phyloP scores from a whole-genome alignment of 1,140 invertebrate genomes.

The Campodea augens region DNA sequence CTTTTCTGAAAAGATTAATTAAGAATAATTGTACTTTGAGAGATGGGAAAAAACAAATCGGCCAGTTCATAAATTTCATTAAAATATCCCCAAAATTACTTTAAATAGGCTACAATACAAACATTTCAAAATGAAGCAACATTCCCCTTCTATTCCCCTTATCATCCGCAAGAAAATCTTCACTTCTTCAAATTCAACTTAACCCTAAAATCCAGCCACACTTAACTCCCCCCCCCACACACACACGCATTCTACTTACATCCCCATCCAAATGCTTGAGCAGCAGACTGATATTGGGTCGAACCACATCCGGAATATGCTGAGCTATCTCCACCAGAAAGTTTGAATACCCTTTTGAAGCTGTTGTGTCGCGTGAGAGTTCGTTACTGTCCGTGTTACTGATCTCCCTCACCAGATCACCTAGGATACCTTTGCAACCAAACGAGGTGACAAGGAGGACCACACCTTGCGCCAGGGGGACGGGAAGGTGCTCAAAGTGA shows the following conservation, averaged over 20 bases:
- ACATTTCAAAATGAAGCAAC: too few species aligned
- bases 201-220: too few species aligned
- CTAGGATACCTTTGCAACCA: conserved; percentile 39
- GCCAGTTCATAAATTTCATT: too few species aligned
- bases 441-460: conserved; percentile 40
- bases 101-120: too few species aligned
- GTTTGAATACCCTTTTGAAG: conserved; percentile 36
- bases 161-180: too few species aligned
- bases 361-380: conserved; percentile 30
- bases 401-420: conserved; percentile 52
- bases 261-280: conserved; percentile 35
- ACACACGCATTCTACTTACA: conserved; percentile 25
- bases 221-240: too few species aligned
- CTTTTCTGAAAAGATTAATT: too few species aligned
- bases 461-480: conserved; percentile 42
- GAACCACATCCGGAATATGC: conserved; percentile 38
- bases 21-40: too few species aligned
- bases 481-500: conserved; percentile 45
- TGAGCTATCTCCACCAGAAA: conserved; percentile 50
- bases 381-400: conserved; percentile 32
- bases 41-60: too few species aligned
- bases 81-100: too few species aligned
- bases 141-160: too few species aligned
- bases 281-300: conserved; percentile 36
- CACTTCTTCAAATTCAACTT: too few species aligned